These are phyloP conservation scores for Chaetura pelagica DNA, from an alignment of 2,113 vertebrate genomes.

Conservation along the genomic window DNA sequence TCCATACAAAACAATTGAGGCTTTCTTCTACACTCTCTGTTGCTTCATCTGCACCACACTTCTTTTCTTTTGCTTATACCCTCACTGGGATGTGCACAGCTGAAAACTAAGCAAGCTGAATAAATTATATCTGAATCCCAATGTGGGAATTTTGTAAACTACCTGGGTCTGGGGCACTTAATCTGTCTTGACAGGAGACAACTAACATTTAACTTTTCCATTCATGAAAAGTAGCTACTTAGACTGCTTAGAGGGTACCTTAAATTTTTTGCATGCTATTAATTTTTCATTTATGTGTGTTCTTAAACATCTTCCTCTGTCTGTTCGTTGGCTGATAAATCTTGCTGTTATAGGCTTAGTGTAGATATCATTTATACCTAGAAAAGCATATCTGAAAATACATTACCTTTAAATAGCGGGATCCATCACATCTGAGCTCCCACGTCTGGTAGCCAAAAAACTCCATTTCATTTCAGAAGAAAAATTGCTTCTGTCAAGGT, in stretches of 20 bases:
- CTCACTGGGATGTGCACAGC: not conserved
- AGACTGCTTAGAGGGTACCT: constrained; percentile 49
- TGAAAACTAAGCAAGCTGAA: constrained; percentile 44
- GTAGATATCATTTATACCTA: constrained; percentile 74
- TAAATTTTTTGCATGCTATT: constrained; percentile 61
- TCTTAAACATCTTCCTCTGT: constrained; percentile 68
- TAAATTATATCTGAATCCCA: constrained; percentile 19
- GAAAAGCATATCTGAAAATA: constrained; percentile 77
- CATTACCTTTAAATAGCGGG: constrained; percentile 76
- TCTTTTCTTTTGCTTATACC: not conserved
- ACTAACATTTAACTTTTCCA: constrained; percentile 26
- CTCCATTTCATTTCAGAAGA: constrained; percentile 78
- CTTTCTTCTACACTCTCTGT: not conserved
- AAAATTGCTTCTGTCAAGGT: constrained; percentile 80
- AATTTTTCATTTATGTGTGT: constrained; percentile 68
- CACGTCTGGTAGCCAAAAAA: constrained; percentile 77
- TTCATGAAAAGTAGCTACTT: constrained; percentile 42
- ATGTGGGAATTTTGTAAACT: constrained; percentile 31
- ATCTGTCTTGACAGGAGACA: constrained; percentile 35
- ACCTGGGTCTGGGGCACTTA: constrained; percentile 5
- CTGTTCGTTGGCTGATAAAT: constrained; percentile 59
- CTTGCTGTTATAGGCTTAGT: constrained; percentile 58
- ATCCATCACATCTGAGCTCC: constrained; percentile 80
- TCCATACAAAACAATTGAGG: not conserved
- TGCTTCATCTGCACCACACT: not conserved